Base-by-base conservation (phyloP, 2,113 vertebrate genomes). In the Zapornia atra region DNA sequence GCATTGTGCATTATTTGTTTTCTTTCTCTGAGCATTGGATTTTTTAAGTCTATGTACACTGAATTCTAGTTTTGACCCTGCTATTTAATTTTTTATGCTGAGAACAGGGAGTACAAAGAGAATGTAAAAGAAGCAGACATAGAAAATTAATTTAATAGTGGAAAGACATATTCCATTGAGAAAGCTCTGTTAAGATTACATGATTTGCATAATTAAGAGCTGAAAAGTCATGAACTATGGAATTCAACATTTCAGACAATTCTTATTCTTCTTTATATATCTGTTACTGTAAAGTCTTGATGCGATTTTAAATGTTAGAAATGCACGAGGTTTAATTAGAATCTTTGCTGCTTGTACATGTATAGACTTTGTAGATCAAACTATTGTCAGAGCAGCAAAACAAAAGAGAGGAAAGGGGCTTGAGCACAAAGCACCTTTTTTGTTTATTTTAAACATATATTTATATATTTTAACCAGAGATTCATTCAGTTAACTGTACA, bases 171-270 rank as follows among this genome's bases (percentile, higher is more conserved):
- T 83, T 89, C 65, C 48, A 69, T 72, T 87, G 82, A 91, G 78
- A 75, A 89, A 83, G 76, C 63, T 91, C 15, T 63, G 53, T 71
- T 95, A 79, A n/a, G 26, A 87, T 77, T 65, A 56, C 69, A 72
- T 60, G 42, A 68, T 89, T 91, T 88, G 82, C 87, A 69, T 93
- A 85, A 91, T 80, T 80, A 95, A 96, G 73, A 61, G 72, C 75
- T 84, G 81, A 89, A 65, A 87, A 94, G 87, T 90, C 87, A 70
- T 71, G 89, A 95, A 72, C 82, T 85, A 75, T 82, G 50, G 73
- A 94, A 96, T 85, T 69, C 66, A 85, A 33, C 42, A 57, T 85
- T 72, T 84, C 61, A 87, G 64, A 70, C 33, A 73, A 54, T 65
- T 94, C 69, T 87, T 70, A 64, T 38, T 90, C 46, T 82, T 80